These are phyloP conservation scores for Aplysia californica DNA, from an alignment of 1,140 invertebrate genomes.

Conservation along the genomic window DNA sequence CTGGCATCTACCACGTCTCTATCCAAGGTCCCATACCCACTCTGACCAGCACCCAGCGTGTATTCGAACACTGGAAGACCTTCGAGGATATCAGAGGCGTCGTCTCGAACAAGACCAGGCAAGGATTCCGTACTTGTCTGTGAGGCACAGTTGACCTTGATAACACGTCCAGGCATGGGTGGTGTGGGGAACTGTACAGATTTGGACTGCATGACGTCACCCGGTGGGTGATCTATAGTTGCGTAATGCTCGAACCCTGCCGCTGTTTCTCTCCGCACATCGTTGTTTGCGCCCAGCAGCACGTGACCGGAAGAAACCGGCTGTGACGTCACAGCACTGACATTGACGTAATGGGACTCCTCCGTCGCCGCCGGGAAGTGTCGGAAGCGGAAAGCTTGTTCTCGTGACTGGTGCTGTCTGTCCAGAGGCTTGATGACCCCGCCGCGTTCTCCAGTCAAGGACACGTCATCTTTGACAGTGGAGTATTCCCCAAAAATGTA, in stretches of 20 bases:
- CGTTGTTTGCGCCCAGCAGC: neutral
- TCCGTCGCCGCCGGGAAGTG: conserved; percentile 1
- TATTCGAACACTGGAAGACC: conserved; percentile 24
- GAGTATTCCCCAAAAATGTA: conserved; percentile 25
- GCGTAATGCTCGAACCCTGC: conserved; percentile 9
- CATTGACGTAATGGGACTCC: conserved; percentile 9
- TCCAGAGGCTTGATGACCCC: conserved; percentile 5
- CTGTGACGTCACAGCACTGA: conserved; percentile 4
- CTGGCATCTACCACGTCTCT: neutral
- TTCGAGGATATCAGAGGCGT: conserved; percentile 26
- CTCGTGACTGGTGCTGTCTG: neutral
- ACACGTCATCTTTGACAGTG: conserved; percentile 22
- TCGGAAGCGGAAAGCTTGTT: neutral
- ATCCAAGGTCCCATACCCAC: neutral
- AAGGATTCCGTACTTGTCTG: conserved; percentile 24
- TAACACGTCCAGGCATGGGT: neutral
- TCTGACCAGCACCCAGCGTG: conserved; percentile 10
- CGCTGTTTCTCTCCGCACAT: neutral
- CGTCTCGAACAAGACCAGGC: conserved; percentile 3
- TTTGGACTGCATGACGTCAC: conserved; percentile 4
- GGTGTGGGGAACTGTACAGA: conserved; percentile 2
- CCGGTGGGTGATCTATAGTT: neutral
- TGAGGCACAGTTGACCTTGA: conserved; percentile 20
- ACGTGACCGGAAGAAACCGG: neutral
- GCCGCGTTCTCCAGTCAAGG: neutral